phyloP scores from a whole-genome alignment of 2,797 vertebrate genomes.

The Sebastes minor region DNA sequence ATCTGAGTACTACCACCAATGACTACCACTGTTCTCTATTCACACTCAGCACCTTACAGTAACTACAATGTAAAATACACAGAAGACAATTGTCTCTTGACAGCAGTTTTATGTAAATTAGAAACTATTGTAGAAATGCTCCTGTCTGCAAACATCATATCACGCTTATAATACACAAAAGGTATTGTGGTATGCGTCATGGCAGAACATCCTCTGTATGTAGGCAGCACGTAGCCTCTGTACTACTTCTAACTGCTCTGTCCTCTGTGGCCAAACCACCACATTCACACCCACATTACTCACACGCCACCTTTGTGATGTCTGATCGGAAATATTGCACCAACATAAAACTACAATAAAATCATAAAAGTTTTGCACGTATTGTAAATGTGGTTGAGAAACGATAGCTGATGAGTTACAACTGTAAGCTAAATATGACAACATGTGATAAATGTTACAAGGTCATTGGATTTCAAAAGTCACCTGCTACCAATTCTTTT shows the following conservation, averaged over 20 bases:
- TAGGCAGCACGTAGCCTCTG: background rate
- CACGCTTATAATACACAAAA: background rate
- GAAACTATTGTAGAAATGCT: background rate
- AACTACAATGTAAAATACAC: background rate
- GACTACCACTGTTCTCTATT: background rate
- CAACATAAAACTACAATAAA: background rate
- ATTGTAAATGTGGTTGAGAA: background rate
- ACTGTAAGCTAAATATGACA: background rate
- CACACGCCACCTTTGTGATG: too few relatives aligned
- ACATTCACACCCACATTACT: too few relatives aligned
- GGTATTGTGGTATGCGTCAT: background rate
- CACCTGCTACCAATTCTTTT: background rate
- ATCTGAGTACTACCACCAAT: background rate
- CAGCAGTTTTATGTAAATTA: background rate
- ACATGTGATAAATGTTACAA: background rate
- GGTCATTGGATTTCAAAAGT: background rate
- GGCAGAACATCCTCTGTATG: background rate
- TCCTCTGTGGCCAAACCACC: background rate
- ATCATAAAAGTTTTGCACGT: background rate
- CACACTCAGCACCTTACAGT: background rate
- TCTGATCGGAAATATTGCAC: background rate
- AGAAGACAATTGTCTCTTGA: background rate
- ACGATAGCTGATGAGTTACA: background rate
- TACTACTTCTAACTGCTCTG: background rate
- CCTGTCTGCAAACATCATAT: background rate